phyloP scores from a whole-genome alignment of 2,888 invertebrate genomes.

The Clusia tigrina region DNA sequence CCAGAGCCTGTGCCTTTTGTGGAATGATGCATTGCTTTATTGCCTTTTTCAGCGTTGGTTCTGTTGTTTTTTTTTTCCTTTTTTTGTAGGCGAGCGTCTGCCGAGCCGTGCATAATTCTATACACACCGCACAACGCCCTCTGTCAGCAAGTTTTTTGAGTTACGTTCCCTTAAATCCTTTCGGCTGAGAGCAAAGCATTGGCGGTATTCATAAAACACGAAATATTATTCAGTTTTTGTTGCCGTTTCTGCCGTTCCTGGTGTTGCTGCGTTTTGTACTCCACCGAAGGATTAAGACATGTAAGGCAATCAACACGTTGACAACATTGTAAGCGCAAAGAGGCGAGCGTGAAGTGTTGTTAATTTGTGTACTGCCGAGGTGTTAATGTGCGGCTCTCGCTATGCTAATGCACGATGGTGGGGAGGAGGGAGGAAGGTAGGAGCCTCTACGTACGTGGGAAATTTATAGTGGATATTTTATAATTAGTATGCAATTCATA shows the following conservation, averaged over 20 bases:
- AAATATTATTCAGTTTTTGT: neutral
- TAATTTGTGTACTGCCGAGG: slow-evolving; percentile 26
- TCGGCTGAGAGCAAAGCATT: neutral
- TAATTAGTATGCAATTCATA: neutral
- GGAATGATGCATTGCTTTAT: neutral
- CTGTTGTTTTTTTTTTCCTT: neutral
- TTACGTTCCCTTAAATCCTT: neutral
- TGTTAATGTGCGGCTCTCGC: slow-evolving; percentile 22
- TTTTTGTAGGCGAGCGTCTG: neutral
- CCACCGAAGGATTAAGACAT: slow-evolving; percentile 26
- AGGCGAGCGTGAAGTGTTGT: slow-evolving; percentile 20
- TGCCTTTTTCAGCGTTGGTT: neutral
- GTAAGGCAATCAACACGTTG: slow-evolving; percentile 33
- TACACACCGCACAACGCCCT: slow-evolving; percentile 58
- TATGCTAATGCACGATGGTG: neutral
- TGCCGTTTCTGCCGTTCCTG: neutral
- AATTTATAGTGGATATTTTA: neutral
- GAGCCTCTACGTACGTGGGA: neutral
- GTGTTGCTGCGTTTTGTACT: neutral
- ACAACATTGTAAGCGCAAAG: slow-evolving; percentile 19
- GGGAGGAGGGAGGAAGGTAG: neutral
- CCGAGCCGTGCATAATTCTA: slow-evolving; percentile 50
- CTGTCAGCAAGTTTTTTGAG: slow-evolving; percentile 48
- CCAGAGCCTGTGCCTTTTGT: neutral
- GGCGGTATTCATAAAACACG: neutral